These are phyloP conservation scores for Papilio polytes DNA, from an alignment of 1,140 invertebrate species.

Conservation along the genomic window DNA sequence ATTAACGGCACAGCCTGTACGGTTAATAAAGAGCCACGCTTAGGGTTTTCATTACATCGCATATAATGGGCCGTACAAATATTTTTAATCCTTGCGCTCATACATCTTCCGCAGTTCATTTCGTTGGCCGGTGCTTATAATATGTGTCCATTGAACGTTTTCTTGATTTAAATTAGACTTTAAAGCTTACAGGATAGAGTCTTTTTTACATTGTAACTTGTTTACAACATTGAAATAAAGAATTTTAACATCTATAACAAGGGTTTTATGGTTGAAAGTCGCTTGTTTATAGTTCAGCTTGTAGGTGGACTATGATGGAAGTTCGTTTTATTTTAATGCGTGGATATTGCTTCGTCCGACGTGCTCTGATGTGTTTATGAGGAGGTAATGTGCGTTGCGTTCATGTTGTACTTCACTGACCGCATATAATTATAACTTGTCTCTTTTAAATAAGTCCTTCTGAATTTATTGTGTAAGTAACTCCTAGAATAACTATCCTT, in stretches of 20 bases:
- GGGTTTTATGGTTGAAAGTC: conserved; percentile 40
- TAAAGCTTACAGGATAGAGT: conserved; percentile 41
- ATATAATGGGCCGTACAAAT: conserved; percentile 82
- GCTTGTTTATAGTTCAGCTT: conserved; percentile 44
- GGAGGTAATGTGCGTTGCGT: conserved; percentile 54
- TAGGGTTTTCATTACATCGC: conserved; percentile 78
- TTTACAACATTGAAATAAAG: conserved; percentile 27
- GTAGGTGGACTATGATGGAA: conserved; percentile 59
- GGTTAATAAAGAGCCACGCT: conserved; percentile 77
- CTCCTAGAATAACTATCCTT: neutral
- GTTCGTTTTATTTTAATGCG: conserved; percentile 60
- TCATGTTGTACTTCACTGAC: conserved; percentile 17
- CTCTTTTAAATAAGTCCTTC: conserved; percentile 12
- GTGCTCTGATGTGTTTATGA: conserved; percentile 55
- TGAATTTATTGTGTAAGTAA: neutral
- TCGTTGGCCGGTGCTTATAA: conserved; percentile 73
- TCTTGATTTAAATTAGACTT: conserved; percentile 44
- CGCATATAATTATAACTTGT: conserved; percentile 17
- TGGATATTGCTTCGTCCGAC: conserved; percentile 61
- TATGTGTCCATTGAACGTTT: conserved; percentile 51
- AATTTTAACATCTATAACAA: conserved; percentile 44
- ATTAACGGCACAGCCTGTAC: conserved; percentile 76
- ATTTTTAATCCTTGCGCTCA: conserved; percentile 80
- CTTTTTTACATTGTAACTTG: conserved; percentile 41
- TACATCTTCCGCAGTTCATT: conserved; percentile 82